Percentiles rank a stretch among this genome's conserved stretches.
Evolutionary conservation across 2,113 vertebrate genomes (phyloP).

Genomic region (Rhipidura dahli): DNA sequence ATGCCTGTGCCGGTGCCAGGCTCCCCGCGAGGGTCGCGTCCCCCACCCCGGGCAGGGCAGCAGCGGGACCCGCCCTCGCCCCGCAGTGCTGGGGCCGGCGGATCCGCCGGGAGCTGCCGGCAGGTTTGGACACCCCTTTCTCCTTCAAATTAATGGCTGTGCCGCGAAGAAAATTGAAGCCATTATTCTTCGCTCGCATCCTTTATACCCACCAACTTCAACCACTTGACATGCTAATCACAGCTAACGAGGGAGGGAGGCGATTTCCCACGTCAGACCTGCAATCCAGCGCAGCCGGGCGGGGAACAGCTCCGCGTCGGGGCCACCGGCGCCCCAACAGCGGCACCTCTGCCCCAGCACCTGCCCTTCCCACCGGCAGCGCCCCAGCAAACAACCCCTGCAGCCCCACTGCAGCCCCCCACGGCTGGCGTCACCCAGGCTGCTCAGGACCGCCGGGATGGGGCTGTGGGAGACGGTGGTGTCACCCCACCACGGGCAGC

Average conservation of each 20-base stretch:
- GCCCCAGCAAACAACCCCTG: background rate
- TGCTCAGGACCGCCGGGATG: background rate
- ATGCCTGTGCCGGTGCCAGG: background rate
- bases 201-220: conserved; percentile 52
- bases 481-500: fast-evolving
- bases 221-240: conserved; percentile 61
- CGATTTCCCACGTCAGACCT: conserved; percentile 39
- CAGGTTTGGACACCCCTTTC: conserved; percentile 26
- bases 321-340: background rate
- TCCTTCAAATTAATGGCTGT: conserved; percentile 54
- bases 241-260: conserved; percentile 61
- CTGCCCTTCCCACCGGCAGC: background rate
- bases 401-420: fast-evolving
- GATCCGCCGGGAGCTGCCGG: background rate
- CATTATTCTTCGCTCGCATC: conserved; percentile 60
- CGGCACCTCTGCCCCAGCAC: background rate
- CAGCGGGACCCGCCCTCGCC: background rate
- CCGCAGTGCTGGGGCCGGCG: fast-evolving
- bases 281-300: background rate
- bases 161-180: conserved; percentile 58
- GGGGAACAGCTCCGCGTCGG: background rate
- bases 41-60: background rate
- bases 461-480: fast-evolving
- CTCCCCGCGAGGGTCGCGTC: background rate
- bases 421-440: fast-evolving